Evolutionary conservation across 1,140 invertebrate species (phyloP), one percentile per base, ranked within the genome.

Genomic region (Drosophila parvula): DNA sequence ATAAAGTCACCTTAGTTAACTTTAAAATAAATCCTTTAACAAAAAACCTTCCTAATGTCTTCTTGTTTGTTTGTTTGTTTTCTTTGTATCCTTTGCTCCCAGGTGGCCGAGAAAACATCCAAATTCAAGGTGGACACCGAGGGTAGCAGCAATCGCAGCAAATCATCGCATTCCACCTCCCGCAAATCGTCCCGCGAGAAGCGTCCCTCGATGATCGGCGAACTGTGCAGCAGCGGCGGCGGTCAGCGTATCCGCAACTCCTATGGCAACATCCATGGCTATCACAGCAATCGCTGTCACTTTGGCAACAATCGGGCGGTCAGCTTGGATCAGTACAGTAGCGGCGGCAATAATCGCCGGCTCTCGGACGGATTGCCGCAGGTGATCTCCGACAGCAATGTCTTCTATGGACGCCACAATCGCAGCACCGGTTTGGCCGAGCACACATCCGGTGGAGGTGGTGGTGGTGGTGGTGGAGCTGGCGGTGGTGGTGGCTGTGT

Each of bases 111-210:
- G 80, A 96, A 95, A 83, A 94, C 96, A 3, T 93, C 96, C 0
- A 96, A 96, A 79, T 95, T 95, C 75, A 95, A 95, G 83, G 95
- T 95, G 63, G 95, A 95, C 11, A 96, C 96, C 1, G 95, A 96
- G 81, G 93, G 94, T 57, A 92, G 88, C 63, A 92, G 89, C 77
- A 92, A 91, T 41, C 84, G 91, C 0, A 91, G 81, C 48, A 92
- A 92, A 50, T 91, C 86, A 14, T 91, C 89, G 18, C 90, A 90
- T 50, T 91, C 91, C 0, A 86, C 80, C 0, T 91, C 88, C 7
- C 74, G 91, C 3, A 92, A 92, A 27, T 90, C 91, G 11, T 92
- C 90, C 14, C 90, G 91, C 30, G 91, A 92, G 56, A 92, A 92
- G 64, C 86, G 91, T 0, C 91, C 91, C 60, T 92, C 91, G 18